These are phyloP conservation scores for Zaprionus africanus DNA, from an alignment of 1,140 invertebrate genomes.

Conservation along the genomic window DNA sequence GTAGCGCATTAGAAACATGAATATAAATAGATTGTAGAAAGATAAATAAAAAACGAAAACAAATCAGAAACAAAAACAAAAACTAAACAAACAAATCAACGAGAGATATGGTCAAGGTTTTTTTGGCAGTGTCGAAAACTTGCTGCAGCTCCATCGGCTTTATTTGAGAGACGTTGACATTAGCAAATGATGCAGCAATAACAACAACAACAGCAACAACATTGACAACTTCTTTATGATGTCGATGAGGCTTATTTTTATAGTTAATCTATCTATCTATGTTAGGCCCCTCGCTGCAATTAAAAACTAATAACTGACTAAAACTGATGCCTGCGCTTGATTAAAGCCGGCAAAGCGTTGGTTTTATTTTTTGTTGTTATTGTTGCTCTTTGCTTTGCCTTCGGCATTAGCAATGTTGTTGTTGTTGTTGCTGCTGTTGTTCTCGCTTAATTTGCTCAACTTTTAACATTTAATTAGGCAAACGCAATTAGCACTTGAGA, in stretches of 20 bases:
- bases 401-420: constrained; percentile 31
- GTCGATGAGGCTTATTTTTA: constrained; percentile 11
- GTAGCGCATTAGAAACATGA: constrained; percentile 41
- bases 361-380: neutral
- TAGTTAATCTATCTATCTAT: neutral
- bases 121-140: constrained; percentile 53
- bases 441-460: constrained; percentile 61
- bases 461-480: constrained; percentile 75
- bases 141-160: constrained; percentile 58
- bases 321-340: constrained; percentile 47
- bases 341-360: constrained; percentile 42
- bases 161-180: constrained; percentile 55
- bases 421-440: neutral
- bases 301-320: constrained; percentile 49
- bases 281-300: constrained; percentile 13
- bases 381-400: constrained; percentile 8
- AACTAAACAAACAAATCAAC: constrained; percentile 34
- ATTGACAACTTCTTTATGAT: constrained; percentile 40
- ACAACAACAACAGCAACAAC: constrained; percentile 27
- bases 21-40: constrained; percentile 29
- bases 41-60: constrained; percentile 18
- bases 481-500: constrained; percentile 75
- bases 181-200: constrained; percentile 58
- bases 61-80: constrained; percentile 18
- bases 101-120: constrained; percentile 74